Percentiles rank a stretch among this genome's conserved stretches.
Evolutionary conservation across 92 coral and sea anemone genomes (phyloP).

Genomic region (Palythoa grandiflora): DNA sequence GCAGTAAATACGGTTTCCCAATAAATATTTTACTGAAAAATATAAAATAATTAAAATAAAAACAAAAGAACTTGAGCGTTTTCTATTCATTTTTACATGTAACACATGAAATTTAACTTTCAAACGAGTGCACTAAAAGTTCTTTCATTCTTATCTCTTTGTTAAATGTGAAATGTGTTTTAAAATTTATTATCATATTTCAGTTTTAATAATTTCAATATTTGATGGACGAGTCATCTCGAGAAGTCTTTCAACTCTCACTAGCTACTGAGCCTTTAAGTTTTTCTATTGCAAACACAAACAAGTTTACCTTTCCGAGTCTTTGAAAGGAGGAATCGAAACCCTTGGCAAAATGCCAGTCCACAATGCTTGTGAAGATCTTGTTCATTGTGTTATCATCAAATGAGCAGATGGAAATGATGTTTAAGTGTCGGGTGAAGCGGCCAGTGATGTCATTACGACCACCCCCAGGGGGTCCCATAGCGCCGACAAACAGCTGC

Average conservation of each 20-base stretch:
- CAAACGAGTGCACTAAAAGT: too few relatives aligned
- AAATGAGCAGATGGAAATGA: conserved; percentile 96
- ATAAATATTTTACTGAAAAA: too few relatives aligned
- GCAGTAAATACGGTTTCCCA: too few relatives aligned
- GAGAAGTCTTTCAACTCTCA: not conserved
- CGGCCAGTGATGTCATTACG: conserved; percentile 96
- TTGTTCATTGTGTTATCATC: conserved; percentile 98
- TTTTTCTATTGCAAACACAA: not conserved
- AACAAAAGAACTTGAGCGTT: too few relatives aligned
- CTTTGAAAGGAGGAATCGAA: conserved; percentile 94
- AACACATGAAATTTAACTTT: too few relatives aligned
- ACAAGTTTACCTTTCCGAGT: conserved; percentile 87
- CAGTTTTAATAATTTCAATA: too few relatives aligned
- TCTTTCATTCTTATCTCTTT: too few relatives aligned
- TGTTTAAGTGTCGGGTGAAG: conserved; percentile 93
- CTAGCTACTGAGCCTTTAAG: not conserved
- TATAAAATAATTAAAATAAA: too few relatives aligned
- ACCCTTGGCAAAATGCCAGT: conserved; percentile 99
- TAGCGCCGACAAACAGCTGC: conserved; percentile 93
- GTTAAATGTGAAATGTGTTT: too few relatives aligned
- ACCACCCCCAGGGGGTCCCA: conserved; percentile 99
- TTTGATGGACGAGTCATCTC: not conserved
- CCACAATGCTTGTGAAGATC: conserved; percentile 96
- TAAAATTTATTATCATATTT: too few relatives aligned
- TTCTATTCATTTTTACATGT: too few relatives aligned